Evolutionary conservation across 2,113 vertebrate genomes (phyloP).

Genomic region (Apus apus): DNA sequence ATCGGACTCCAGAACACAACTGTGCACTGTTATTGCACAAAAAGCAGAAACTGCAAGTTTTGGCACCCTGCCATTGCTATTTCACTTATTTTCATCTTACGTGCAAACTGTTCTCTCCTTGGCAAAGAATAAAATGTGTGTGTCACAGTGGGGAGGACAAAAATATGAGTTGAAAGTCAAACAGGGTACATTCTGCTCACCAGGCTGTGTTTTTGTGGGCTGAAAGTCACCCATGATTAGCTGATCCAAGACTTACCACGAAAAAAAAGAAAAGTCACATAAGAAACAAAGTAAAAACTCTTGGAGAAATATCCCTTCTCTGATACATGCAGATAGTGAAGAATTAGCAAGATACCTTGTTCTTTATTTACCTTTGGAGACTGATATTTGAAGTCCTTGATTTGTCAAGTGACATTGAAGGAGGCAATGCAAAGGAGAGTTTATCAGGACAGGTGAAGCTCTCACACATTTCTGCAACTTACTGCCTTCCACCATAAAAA

Average conservation of each 20-base stretch:
- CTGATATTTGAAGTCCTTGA: neutral
- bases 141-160: constrained; percentile 30
- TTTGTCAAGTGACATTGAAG: neutral
- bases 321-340: neutral
- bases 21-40: constrained; percentile 15
- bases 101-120: constrained; percentile 37
- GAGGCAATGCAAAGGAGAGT: neutral
- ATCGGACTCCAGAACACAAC: constrained; percentile 16
- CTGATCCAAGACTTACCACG: neutral
- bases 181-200: constrained; percentile 3
- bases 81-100: constrained; percentile 57
- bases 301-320: neutral
- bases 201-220: constrained; percentile 14
- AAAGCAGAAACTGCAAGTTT: constrained; percentile 47
- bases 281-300: neutral
- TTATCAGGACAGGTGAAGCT: neutral
- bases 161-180: constrained; percentile 47
- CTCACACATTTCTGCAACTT: neutral
- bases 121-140: constrained; percentile 23
- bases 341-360: neutral
- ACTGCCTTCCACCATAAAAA: neutral
- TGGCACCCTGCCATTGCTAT: constrained; percentile 33
- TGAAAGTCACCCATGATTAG: constrained; percentile 24
- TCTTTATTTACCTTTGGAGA: neutral
- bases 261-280: neutral